Evolutionary conservation across 2,113 vertebrate species (phyloP), one percentile per base, ranked within the genome.

Genomic region (Dasyornis broadbenti): DNA sequence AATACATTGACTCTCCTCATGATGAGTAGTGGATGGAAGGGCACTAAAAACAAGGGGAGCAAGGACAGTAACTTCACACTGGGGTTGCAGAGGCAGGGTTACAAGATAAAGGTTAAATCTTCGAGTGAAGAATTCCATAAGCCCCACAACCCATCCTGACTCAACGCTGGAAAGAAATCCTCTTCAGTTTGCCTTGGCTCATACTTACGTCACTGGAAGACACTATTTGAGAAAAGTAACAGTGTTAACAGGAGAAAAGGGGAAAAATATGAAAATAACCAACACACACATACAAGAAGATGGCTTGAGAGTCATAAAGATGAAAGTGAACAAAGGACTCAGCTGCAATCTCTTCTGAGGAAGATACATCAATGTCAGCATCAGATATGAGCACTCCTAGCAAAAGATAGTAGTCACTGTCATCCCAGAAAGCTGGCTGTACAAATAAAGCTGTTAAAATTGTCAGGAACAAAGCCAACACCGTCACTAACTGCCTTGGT

Each of bases 381-480:
- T 37, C 69, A 78, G 57, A 89, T 44, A 78, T 14, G 52, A 82
- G 73, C 73, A 82, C 75, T 22, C 22, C 65, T 21, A 69, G 84
- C 77, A 89, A 88, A 95, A 96, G 91, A 92, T 40, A 93, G 80
- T 79, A 92, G 81, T 95, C 89, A 45, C 91, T 87, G 91, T 85
- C 87, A 87, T 60, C 63, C 81, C 73, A 94, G 70, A 93, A 84
- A 89, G 50, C 40, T 85, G 80, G 37, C 81, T 91, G 78, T 45
- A 78, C 69, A 85, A 79, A 87, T 49, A 77, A 92, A 92, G 53
- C 73, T 91, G 91, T 49, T 91, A 69, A 94, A 91, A 60, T 64
- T 92, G 91, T 94, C 86, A 91, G 89, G 89, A 95, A 66, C 5
- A 2, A 61, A 95, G 95, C 89, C 95, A 94, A 72, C 13, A 4